A percentile compares a stretch with the other conserved stretches of the same genome.
These are phyloP conservation scores for Diprion similis DNA, from an alignment of 1,140 invertebrate genomes.

Conservation along the genomic window DNA sequence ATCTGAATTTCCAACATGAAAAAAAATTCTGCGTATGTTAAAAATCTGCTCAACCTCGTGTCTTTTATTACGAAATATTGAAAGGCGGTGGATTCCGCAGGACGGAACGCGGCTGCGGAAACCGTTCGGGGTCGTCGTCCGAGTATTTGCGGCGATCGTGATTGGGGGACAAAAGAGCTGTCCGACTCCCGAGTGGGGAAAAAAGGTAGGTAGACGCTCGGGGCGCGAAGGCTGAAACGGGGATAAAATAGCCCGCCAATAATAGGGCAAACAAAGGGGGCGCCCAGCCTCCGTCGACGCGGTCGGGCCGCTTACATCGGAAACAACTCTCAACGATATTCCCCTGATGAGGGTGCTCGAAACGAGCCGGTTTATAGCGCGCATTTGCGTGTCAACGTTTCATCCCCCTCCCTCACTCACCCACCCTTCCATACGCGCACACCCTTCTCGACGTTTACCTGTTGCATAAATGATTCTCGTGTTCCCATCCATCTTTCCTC, in stretches of 20 bases:
- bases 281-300: not conserved
- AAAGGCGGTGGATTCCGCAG: not conserved
- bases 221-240: not conserved
- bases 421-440: too few species aligned
- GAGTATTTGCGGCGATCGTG: not conserved
- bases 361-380: not conserved
- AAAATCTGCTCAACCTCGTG: too few species aligned
- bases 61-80: too few species aligned
- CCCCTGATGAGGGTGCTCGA: not conserved
- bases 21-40: too few species aligned
- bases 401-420: not conserved
- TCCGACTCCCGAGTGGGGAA: not conserved
- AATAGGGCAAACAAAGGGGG: not conserved
- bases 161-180: not conserved
- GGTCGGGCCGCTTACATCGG: not conserved
- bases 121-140: not conserved
- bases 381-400: not conserved
- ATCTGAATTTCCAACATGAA: too few species aligned
- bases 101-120: too few species aligned
- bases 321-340: constrained; percentile 8
- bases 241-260: not conserved
- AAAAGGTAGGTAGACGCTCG: not conserved
- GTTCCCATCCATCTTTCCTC: too few species aligned
- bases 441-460: not conserved
- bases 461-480: not conserved